phyloP scores from a whole-genome alignment of 2,113 vertebrate species.

The Papio anubis region DNA sequence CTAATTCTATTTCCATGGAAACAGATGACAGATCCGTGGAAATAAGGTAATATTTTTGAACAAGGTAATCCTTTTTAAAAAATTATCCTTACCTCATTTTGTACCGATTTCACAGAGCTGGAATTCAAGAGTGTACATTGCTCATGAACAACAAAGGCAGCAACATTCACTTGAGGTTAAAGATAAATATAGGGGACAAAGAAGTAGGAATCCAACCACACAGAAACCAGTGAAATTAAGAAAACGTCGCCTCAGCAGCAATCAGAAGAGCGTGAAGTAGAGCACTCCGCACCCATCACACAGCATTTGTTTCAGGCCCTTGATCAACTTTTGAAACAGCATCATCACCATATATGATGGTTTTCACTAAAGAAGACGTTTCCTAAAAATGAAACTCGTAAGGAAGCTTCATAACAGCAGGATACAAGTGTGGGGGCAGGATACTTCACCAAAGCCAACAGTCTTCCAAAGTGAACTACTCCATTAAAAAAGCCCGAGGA shows the following conservation, averaged over 20 bases:
- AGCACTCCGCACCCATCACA: background rate
- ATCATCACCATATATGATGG: background rate
- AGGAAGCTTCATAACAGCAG: background rate
- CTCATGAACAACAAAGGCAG: constrained; percentile 5
- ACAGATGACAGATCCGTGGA: constrained; percentile 74
- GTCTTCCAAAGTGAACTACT: background rate
- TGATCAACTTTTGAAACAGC: background rate
- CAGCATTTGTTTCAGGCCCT: background rate
- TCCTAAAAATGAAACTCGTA: background rate
- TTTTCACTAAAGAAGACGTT: background rate
- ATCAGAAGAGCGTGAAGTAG: background rate
- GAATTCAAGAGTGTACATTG: background rate
- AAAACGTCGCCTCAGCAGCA: background rate
- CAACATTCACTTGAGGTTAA: constrained; percentile 44
- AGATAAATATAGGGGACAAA: constrained; percentile 38
- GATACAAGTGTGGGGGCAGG: background rate
- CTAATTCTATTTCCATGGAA: constrained; percentile 83
- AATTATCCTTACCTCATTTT: constrained; percentile 49
- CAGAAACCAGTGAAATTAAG: background rate
- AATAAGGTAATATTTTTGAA: constrained; percentile 73
- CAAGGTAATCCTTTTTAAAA: constrained; percentile 69
- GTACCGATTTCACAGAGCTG: constrained; percentile 10
- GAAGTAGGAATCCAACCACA: background rate
- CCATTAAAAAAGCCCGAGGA: background rate
- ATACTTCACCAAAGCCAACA: background rate